Percentiles rank a stretch among this genome's conserved stretches.
Conservation (phyloP, 2,797 vertebrate genomes). For the Vultur gryphus region DNA sequence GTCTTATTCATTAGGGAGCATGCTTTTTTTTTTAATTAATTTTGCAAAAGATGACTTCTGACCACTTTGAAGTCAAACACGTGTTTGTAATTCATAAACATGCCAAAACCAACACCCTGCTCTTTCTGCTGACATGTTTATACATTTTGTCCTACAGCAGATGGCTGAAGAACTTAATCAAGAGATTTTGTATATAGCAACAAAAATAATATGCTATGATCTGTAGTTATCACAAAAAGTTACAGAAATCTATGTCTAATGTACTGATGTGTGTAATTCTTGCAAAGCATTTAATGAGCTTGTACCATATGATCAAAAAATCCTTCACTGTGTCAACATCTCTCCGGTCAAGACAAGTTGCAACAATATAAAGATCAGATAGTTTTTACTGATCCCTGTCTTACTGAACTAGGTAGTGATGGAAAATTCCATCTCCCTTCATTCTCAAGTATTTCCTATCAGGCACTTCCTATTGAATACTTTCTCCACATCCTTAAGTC, state of each 20-base stretch:
- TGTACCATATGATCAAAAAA: not conserved
- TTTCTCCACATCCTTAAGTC: not conserved
- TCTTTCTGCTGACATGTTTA: slow-evolving; percentile 46
- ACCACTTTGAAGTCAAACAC: slow-evolving; percentile 15
- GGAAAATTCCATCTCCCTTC: not conserved
- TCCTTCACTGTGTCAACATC: not conserved
- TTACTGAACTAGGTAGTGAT: not conserved
- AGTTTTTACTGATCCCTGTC: not conserved
- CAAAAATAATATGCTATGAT: slow-evolving; percentile 13
- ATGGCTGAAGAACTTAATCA: slow-evolving; percentile 46
- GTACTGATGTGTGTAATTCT: not conserved
- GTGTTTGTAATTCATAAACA: not conserved
- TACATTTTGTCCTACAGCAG: slow-evolving; percentile 6
- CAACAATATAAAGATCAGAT: not conserved
- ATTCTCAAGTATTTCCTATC: not conserved
- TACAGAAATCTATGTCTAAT: not conserved
- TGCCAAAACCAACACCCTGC: not conserved
- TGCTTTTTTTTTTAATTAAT: not conserved
- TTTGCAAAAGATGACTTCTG: slow-evolving; percentile 31
- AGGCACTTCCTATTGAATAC: not conserved
- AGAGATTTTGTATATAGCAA: slow-evolving; percentile 40
- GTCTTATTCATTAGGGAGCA: not conserved
- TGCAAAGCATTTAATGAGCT: not conserved
- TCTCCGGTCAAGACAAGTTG: not conserved
- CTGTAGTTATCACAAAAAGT: not conserved